These are phyloP conservation scores for Chelmon rostratus DNA, from an alignment of 2,797 vertebrate genomes.

Conservation along the genomic window DNA sequence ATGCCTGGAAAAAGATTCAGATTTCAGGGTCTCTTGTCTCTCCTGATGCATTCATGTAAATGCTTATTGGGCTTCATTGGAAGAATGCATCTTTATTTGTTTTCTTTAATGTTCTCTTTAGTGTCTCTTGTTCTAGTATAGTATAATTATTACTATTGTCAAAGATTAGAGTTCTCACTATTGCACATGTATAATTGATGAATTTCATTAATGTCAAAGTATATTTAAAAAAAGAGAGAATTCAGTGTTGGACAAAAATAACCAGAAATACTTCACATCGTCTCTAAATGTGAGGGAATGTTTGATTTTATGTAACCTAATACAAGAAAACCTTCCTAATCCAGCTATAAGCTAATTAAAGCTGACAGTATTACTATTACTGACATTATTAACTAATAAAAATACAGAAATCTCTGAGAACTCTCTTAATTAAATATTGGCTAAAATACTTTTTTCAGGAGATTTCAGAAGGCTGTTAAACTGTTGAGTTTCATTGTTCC, in stretches of 20 bases:
- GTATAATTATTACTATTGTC: background rate
- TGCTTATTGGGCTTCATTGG: background rate
- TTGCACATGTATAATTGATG: background rate
- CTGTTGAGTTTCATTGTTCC: background rate
- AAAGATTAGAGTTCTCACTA: background rate
- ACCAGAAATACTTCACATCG: no score
- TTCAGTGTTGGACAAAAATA: no score
- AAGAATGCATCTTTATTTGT: background rate
- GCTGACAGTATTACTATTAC: no score
- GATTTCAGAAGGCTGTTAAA: no score
- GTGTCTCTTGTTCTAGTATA: background rate
- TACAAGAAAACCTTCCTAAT: no score
- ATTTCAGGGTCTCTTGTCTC: background rate
- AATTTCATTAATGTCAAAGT: background rate
- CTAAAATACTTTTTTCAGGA: no score
- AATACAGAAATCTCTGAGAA: no score
- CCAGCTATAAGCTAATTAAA: no score
- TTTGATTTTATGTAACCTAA: no score
- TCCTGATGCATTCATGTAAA: background rate
- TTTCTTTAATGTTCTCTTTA: background rate
- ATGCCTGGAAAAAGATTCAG: conserved; percentile 77
- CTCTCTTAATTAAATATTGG: no score
- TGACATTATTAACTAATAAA: background rate
- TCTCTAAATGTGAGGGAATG: no score
- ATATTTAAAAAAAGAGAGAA: background rate